Percentiles rank a stretch among this genome's conserved stretches.
These are phyloP conservation scores for Cryptus armator DNA, from an alignment of 2,888 invertebrate genomes.

Conservation along the genomic window DNA sequence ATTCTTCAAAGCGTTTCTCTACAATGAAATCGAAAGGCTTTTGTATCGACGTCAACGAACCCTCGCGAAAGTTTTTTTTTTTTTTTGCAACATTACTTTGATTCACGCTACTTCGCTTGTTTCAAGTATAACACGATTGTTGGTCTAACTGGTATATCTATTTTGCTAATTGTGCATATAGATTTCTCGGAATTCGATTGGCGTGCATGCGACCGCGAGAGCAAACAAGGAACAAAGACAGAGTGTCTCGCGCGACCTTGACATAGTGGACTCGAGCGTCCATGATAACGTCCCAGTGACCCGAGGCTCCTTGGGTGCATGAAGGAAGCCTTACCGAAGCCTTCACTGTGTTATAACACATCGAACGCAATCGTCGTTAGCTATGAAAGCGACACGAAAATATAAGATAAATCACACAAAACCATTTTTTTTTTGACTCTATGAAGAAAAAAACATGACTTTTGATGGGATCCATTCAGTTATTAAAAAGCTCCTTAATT, in stretches of 20 bases:
- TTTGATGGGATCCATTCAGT: not conserved
- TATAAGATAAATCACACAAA: not conserved
- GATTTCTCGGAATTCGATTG: conserved; percentile 34
- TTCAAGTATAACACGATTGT: not conserved
- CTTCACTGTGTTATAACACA: conserved; percentile 25
- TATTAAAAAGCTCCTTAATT: not conserved
- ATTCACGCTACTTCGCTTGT: not conserved
- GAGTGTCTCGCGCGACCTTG: conserved; percentile 53
- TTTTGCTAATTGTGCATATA: not conserved
- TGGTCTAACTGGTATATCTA: not conserved
- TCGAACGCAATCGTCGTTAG: conserved; percentile 41
- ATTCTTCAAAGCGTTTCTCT: not conserved
- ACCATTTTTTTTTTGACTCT: too few species aligned
- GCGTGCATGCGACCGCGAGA: conserved; percentile 29
- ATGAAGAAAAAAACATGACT: not conserved
- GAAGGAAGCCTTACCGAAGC: conserved; percentile 58
- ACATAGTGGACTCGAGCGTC: conserved; percentile 51
- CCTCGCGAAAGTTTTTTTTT: not conserved
- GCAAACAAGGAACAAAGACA: conserved; percentile 7
- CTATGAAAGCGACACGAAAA: not conserved
- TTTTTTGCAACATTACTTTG: not conserved
- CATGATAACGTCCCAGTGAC: conserved; percentile 61
- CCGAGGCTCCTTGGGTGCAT: conserved; percentile 60
- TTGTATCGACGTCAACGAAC: conserved; percentile 15
- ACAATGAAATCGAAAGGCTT: conserved; percentile 7